Conservation (phyloP, 2,113 vertebrate species). For the Atlantisia rogersi region DNA sequence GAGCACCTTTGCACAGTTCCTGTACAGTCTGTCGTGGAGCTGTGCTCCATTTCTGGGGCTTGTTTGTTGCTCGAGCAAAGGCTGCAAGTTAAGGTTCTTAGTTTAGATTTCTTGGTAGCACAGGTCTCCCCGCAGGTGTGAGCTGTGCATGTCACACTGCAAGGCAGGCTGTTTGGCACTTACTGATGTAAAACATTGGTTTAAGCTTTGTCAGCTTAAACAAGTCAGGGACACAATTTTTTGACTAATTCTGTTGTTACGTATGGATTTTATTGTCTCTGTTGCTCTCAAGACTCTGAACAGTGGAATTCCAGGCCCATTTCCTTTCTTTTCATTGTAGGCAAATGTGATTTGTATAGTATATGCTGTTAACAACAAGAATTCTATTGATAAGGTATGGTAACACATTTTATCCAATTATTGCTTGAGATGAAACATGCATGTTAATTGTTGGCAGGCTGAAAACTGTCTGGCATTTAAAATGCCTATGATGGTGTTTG, state of each 20-base stretch:
- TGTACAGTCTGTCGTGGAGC: not conserved
- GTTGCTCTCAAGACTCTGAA: not conserved
- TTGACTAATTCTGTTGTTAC: not conserved
- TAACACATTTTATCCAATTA: not conserved
- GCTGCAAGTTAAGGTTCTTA: not conserved
- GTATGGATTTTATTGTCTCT: not conserved
- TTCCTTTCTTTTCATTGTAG: slow-evolving; percentile 75
- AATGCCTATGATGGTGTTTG: not conserved
- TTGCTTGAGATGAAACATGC: not conserved
- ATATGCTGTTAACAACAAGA: slow-evolving; percentile 98
- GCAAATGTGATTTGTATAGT: slow-evolving; percentile 99
- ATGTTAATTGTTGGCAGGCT: not conserved
- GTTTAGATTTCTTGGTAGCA: not conserved
- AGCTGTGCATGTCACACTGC: not conserved
- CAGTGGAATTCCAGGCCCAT: not conserved
- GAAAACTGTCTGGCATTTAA: not conserved
- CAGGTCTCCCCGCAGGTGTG: not conserved
- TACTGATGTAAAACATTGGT: not conserved
- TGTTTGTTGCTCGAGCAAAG: not conserved
- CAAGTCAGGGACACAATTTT: not conserved
- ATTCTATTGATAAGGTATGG: slow-evolving; percentile 96
- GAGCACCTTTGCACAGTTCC: not conserved
- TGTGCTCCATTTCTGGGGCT: not conserved
- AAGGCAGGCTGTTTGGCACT: not conserved
- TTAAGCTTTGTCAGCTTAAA: not conserved